Evolutionary conservation across 2,888 invertebrate genomes (phyloP), one percentile per base, ranked within the genome.

Genomic region (Carpatolechia fugitivella): DNA sequence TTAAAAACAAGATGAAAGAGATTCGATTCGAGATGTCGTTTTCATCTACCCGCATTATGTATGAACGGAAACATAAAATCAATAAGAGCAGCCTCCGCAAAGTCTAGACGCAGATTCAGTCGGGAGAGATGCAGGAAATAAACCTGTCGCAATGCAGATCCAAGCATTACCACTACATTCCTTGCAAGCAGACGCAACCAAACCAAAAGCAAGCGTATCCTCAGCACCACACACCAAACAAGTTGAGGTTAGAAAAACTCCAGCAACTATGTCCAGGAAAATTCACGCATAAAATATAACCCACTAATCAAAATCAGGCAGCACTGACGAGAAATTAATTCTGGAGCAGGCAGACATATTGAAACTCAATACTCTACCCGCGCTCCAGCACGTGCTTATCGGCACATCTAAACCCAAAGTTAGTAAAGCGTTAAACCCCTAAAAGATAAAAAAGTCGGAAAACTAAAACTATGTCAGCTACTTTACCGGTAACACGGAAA

Each of bases 331-430:
- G 65, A 64, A 74, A 76, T 78, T 75, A 73, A 74, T 81, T 82
- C 82, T 82, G 82, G 81, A 84, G 65, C 76, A 73, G 80, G 83
- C 85, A 73, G 85, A 85, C 85, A 84, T 83, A 72, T 81, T 89
- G 88, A 77, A 89, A 89, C 81, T 82, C 78, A 80, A 89, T 79
- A 85, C 86, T 73, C 72, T 24, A 63, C 74, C 72, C 52, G 31
- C 40, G 72, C 67, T 84, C 82, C 83, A 83, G 80, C 76, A 78
- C 78, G 78, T 74, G 76, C 64, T 74, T 68, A 74, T 69, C 69
- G 69, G 62, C 57, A 65, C 69, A 67, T 51, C 68, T 66, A 65
- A 44, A 70, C 64, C 70, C 62, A 63, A 63, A 62, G 71, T 70
- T 72, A 74, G 68, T 61, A 63, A 65, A 68, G 65, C 67, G 60